Base-by-base conservation (phyloP, 1,140 invertebrate species). In the Drosophila ogumai region DNA sequence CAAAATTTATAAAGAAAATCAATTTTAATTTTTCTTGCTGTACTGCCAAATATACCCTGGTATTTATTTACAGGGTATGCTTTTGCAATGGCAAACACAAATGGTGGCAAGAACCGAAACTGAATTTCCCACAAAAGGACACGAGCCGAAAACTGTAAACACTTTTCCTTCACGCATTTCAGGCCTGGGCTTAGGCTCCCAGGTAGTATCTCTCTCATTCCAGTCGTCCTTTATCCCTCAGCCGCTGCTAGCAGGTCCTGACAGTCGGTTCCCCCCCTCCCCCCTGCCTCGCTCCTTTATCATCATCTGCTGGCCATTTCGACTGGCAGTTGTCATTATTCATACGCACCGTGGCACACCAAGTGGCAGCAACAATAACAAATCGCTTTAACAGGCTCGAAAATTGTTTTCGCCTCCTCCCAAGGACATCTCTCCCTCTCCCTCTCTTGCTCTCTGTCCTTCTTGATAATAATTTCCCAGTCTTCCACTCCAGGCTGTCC, bases 311-410 rank as follows among this genome's bases (percentile, higher is more conserved):
- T 59, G 63, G 47, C 78, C 81, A 81, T 86, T 85, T 78, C 38
- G 63, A 68, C 66, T 81, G 64, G 73, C 82, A 77, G 81, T 86
- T 86, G 82, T 79, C 82, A 85, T 85, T 82, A 82, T 65, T 86
- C 82, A 85, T 85, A 85, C 82, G 82, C 82, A 85, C 73, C 64
- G 81, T 85, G 77, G 78, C 73, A 64, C 69, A 65, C 47, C 50
- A 41, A 67, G 40, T 54, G 38, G 31, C 65, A 71, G 28, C 54
- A 68, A 71, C 71, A 80, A 82, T 86, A 86, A 85, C 78, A 81
- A 86, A 85, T 85, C 71, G 79, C 81, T 74, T 78, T 74, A 66
- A 50, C 66, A 73, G 73, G 67, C 54, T 78, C 66, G 82, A 81
- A 81, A 81, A 81, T 84, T 81, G 73, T 76, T 81, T 65, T 76